Base-by-base conservation (phyloP, 1,140 invertebrate species). In the Melanaphis sacchari region DNA sequence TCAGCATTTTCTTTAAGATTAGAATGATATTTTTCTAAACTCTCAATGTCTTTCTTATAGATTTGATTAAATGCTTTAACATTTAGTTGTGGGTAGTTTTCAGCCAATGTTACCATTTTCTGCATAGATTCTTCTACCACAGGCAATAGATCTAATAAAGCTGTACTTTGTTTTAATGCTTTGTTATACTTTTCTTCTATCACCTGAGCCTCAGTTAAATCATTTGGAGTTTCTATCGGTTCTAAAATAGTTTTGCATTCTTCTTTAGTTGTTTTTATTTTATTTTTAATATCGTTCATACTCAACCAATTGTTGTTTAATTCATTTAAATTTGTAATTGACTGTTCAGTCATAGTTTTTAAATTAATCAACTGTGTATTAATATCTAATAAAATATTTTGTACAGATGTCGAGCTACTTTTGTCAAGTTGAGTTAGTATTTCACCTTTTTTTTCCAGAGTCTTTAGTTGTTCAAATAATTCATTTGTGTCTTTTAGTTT, bases 1-100 rank as follows among this genome's bases (percentile, higher is more conserved):
- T 98, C 97, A 24, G 97, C 96, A 94, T 96, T 96, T 93, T 97
- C 97, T 36, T 96, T 96, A 7, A 97, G 96, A 93, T 96, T 96
- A 93, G 97, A 96, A 94, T 97, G 96, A 31, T 96, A 95, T 89
- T 97, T 96, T 94, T 98, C 97, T 96, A 98, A 99, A n/a, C 96
- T 95, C 43, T 97, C 96, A 94, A 97, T 96, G 24, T 96, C 95
- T 38, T 95, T 95, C 6, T 96, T 95, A 36, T 97, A 95, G 88
- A 97, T 96, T 52, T 96, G 96, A 94, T 96, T 96, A n/a, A 98
- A 96, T 11, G 96, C 96, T 38, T 95, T 95, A 0, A 96, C 52
- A 90, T 93, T 96, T 94, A 98, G 97, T 93, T 96, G 96, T 76
- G 97, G 96, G 94, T 98, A 96, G 59, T 96, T 96, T n/a, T 97